These are phyloP conservation scores for Sula dactylatra DNA, from an alignment of 2,113 vertebrate species.

Conservation along the genomic window DNA sequence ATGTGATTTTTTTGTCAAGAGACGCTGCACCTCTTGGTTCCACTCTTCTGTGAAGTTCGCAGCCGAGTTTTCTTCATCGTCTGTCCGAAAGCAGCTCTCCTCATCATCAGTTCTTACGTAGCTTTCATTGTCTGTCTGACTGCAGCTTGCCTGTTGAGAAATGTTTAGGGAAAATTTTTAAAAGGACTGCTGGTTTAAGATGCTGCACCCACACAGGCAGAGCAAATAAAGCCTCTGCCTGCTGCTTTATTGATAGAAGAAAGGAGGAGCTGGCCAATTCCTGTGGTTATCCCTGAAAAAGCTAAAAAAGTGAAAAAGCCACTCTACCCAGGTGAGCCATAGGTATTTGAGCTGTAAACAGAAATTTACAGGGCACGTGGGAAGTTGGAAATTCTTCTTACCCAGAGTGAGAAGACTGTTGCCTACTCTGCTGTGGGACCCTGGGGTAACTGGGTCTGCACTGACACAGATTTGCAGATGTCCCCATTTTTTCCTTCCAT, in stretches of 20 bases:
- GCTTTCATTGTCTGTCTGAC: slow-evolving; percentile 77
- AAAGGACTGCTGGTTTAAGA: background rate
- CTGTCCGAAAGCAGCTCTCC: slow-evolving; percentile 69
- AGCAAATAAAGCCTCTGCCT: background rate
- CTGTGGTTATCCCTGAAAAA: background rate
- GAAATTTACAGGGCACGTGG: background rate
- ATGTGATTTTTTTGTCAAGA: slow-evolving; percentile 64
- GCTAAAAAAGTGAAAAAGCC: background rate
- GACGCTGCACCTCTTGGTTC: slow-evolving; percentile 69
- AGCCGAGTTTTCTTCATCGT: slow-evolving; percentile 69
- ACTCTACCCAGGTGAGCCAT: background rate
- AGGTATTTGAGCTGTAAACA: background rate
- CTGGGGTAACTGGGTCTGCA: background rate
- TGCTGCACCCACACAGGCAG: background rate
- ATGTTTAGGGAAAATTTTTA: background rate
- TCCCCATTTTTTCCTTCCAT: background rate
- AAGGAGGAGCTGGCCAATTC: background rate
- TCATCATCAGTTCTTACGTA: slow-evolving; percentile 70
- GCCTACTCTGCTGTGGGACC: background rate
- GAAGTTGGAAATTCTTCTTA: background rate
- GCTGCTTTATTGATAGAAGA: background rate
- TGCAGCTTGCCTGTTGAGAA: slow-evolving; percentile 78
- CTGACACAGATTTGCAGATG: background rate
- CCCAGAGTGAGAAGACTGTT: background rate
- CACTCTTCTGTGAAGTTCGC: slow-evolving; percentile 65